Evolutionary conservation across 2,888 invertebrate species (phyloP).

Genomic region (Choreutis nemorana): DNA sequence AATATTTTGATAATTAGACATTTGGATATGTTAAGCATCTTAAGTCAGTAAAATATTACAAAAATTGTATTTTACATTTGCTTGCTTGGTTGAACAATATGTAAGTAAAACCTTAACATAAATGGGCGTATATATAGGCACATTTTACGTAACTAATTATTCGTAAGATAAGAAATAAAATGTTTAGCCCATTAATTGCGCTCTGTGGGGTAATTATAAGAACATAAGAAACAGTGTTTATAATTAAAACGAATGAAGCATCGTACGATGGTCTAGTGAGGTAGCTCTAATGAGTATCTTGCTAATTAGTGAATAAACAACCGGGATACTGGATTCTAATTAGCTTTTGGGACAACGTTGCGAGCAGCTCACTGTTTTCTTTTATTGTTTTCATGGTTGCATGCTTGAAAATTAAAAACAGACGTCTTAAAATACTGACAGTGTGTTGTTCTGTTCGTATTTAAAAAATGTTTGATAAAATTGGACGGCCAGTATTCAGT

Average conservation of each 20-base stretch:
- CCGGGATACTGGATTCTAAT: slow-evolving; percentile 58
- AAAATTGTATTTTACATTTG: too few relatives aligned
- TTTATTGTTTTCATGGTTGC: too few relatives aligned
- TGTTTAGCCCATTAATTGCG: slow-evolving; percentile 42
- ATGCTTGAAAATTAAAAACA: too few relatives aligned
- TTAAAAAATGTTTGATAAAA: too few relatives aligned
- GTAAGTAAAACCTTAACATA: too few relatives aligned
- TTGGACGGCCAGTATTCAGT: too few relatives aligned
- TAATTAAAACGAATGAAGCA: slow-evolving; percentile 63
- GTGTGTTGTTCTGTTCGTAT: too few relatives aligned
- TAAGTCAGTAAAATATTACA: too few relatives aligned
- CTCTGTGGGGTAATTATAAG: slow-evolving; percentile 51
- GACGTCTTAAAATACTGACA: too few relatives aligned
- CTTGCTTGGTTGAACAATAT: too few relatives aligned
- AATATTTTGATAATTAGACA: neutral
- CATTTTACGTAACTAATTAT: too few relatives aligned
- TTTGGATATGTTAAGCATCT: neutral
- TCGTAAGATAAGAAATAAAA: slow-evolving; percentile 20
- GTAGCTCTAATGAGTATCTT: slow-evolving; percentile 58
- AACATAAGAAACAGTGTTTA: slow-evolving; percentile 48
- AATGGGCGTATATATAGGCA: too few relatives aligned
- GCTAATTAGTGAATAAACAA: slow-evolving; percentile 64
- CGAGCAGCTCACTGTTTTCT: slow-evolving; percentile 5
- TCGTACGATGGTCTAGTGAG: slow-evolving; percentile 42
- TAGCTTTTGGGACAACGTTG: slow-evolving; percentile 50